Conservation (phyloP, 2,113 vertebrate genomes). For the Psittacula cyanocephala region DNA sequence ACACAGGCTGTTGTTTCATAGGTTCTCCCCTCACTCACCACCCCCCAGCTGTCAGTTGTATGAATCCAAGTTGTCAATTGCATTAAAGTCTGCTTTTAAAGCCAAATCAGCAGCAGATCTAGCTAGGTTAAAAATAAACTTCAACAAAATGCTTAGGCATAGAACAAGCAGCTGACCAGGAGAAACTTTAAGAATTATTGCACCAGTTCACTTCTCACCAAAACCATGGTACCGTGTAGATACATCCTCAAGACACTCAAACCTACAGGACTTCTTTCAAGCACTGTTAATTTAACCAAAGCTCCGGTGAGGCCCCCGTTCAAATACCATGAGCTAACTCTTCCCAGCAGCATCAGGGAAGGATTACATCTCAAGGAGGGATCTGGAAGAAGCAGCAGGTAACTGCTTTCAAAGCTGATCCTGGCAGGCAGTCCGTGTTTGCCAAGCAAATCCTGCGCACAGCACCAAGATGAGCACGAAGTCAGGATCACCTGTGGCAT, state of each 20-base stretch:
- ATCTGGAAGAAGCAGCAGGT: not conserved
- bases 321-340: not conserved
- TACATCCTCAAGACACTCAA: not conserved
- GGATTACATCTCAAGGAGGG: not conserved
- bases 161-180: constrained; percentile 20
- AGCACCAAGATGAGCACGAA: not conserved
- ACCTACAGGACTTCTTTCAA: not conserved
- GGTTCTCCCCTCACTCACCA: constrained; percentile 12
- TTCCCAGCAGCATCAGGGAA: not conserved
- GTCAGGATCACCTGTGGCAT: not conserved
- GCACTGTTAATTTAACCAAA: not conserved
- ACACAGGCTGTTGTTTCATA: not conserved
- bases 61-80: constrained; percentile 17
- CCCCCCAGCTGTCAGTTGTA: constrained; percentile 7
- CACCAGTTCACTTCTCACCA: not conserved
- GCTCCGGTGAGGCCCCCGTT: not conserved
- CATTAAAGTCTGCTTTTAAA: constrained; percentile 11
- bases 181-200: not conserved
- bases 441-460: not conserved
- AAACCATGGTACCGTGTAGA: not conserved
- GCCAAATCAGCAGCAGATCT: constrained; percentile 12
- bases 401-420: not conserved
- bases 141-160: not conserved
- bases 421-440: not conserved
- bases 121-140: constrained; percentile 47